Conservation (phyloP, 2,113 vertebrate species). For the Thymallus thymallus region DNA sequence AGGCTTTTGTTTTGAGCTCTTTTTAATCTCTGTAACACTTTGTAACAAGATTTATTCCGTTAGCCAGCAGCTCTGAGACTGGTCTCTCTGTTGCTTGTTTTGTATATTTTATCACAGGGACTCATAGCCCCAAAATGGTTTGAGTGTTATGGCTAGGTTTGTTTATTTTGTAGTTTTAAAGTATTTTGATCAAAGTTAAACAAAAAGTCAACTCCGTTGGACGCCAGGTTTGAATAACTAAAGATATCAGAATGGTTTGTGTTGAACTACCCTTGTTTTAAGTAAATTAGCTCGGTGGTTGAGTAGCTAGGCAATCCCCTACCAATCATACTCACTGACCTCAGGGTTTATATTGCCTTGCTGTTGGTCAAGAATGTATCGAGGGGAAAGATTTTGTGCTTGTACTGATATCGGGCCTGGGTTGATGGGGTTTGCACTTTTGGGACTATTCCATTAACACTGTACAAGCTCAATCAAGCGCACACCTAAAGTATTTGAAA, state of each 20-base stretch:
- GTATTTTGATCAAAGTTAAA: conserved; percentile 19
- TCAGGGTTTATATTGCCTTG: conserved; percentile 19
- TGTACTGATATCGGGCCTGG: background rate
- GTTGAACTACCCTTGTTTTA: conserved; percentile 14
- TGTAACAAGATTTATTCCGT: conserved; percentile 35
- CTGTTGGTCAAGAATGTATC: conserved; percentile 16
- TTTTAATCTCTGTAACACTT: conserved; percentile 49
- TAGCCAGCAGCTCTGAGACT: conserved; percentile 37
- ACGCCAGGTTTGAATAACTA: conserved; percentile 22
- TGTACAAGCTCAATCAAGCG: no score
- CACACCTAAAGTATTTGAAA: no score
- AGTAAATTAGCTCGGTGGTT: background rate
- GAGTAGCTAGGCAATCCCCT: conserved; percentile 5
- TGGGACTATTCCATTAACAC: no score
- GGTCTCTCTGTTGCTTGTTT: conserved; percentile 66
- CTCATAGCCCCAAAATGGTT: background rate
- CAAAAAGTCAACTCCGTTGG: background rate
- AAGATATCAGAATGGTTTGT: background rate
- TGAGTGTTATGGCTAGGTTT: background rate
- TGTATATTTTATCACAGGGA: conserved; percentile 26
- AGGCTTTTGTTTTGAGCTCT: conserved; percentile 49
- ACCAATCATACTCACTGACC: background rate
- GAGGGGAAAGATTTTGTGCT: conserved; percentile 1
- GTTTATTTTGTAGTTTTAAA: conserved; percentile 12
- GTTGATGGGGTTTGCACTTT: no score